Base-by-base conservation (phyloP, 1,140 invertebrate genomes). In the Drosophila tristis region DNA sequence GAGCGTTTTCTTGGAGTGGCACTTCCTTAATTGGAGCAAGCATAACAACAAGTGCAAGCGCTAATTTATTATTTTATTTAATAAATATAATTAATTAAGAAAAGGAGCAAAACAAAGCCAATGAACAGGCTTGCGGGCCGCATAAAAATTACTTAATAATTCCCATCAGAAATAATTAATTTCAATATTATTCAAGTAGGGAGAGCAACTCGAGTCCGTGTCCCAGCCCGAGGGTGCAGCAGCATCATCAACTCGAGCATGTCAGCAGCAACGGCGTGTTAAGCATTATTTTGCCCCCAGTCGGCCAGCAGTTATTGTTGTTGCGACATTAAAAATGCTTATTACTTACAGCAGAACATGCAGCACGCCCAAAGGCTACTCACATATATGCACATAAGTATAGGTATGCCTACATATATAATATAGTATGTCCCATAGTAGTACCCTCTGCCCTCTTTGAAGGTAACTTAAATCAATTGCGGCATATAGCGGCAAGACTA, bases 131-230 rank as follows among this genome's bases (percentile, higher is more conserved):
- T 73, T 79, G 53, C 65, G 50, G 67, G 31, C 59, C 58, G 51
- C 63, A 79, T 74, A 68, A 74, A 86, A 90, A 90, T 90, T 90
- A 90, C 86, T 90, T 90, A 86, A 90, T 90, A 90, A 90, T 90
- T 90, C 77, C 78, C 78, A 90, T 82, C 86, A 82, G 75, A 90
- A 90, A 63, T 90, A 77, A 90, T 90, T 90, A 90, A 82, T 86
- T 73, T 90, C 85, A 82, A 90, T 90, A 90, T 90, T 76, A 80
- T 90, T 86, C 81, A 80, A 66, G 57, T 50, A 74, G 57, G 74
- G 54, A 62, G 44, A 39, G 35, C 2, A 2, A 2, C 35, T 11
- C 35, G 11, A 39, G 11, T 35, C 31, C 31, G 8, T 31, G 31
- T 9, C 31, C 31, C 63, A 31, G 63, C 66, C 71, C 23, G 45